These are phyloP conservation scores for Sturmia bella DNA, from an alignment of 2,888 invertebrate genomes.

Conservation along the genomic window DNA sequence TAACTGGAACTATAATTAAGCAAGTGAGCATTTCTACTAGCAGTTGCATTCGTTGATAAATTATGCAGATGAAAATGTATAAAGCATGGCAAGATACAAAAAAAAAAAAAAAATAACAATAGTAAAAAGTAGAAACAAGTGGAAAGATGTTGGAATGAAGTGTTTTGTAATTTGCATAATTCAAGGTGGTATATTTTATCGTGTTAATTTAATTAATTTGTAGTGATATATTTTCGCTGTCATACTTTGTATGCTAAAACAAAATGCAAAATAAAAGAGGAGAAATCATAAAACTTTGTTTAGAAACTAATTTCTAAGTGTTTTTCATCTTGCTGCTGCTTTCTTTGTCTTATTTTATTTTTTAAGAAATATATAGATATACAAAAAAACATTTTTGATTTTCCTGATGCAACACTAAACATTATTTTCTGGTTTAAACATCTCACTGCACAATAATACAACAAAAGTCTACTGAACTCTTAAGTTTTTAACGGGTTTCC, in stretches of 20 bases:
- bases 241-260: not conserved
- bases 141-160: slow-evolving; percentile 40
- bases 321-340: not conserved
- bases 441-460: slow-evolving; percentile 22
- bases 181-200: slow-evolving; percentile 44
- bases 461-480: slow-evolving; percentile 13
- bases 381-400: slow-evolving; percentile 28
- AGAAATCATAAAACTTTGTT: slow-evolving; percentile 30
- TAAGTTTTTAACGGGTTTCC: slow-evolving; percentile 33
- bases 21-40: slow-evolving; percentile 1
- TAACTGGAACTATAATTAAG: slow-evolving; percentile 28
- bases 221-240: slow-evolving; percentile 2
- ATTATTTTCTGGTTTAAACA: slow-evolving; percentile 12
- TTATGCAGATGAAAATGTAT: slow-evolving; percentile 58
- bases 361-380: not conserved
- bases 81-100: not conserved
- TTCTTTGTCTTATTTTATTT: not conserved
- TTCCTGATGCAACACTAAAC: slow-evolving; percentile 22
- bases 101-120: not conserved
- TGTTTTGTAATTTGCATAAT: slow-evolving; percentile 55
- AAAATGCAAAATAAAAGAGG: no score
- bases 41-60: slow-evolving; percentile 55
- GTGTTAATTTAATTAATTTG: slow-evolving; percentile 61
- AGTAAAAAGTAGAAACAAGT: slow-evolving; percentile 5
- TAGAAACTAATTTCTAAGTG: slow-evolving; percentile 31